Percentiles rank a stretch among this genome's conserved stretches.
These are phyloP conservation scores for Tipula lateralis DNA, from an alignment of 2,888 invertebrate genomes.

Conservation along the genomic window DNA sequence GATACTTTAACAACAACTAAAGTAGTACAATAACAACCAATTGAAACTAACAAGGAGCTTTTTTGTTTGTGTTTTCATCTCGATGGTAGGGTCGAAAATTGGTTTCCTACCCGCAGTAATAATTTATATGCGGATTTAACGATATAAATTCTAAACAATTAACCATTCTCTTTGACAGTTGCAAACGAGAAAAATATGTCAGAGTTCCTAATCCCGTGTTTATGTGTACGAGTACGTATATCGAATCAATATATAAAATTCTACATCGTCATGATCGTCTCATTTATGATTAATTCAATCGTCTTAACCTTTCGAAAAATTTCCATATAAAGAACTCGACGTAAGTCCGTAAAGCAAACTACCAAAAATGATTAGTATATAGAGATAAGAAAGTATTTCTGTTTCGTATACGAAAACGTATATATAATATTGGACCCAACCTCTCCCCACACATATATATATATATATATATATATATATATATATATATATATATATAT, in stretches of 20 bases:
- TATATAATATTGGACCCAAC: neutral
- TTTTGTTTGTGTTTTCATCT: neutral
- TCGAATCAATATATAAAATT: neutral
- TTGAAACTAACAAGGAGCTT: neutral
- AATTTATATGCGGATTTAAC: neutral
- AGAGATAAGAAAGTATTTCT: neutral
- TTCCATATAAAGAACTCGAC: neutral
- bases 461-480: too few relatives aligned
- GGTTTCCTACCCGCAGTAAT: neutral
- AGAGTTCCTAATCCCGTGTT: neutral
- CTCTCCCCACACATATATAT: neutral
- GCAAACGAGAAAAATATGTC: neutral
- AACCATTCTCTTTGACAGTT: neutral
- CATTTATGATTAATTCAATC: neutral
- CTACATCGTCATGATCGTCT: neutral
- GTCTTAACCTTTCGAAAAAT: neutral
- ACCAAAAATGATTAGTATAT: neutral
- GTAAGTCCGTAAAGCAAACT: neutral
- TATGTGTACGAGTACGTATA: neutral
- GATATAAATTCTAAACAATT: slow-evolving; percentile 2
- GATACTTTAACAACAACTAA: neutral
- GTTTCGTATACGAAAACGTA: neutral
- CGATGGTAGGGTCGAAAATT: neutral
- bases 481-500: too few relatives aligned
- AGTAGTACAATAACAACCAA: neutral